Base-by-base conservation (phyloP, 2,888 invertebrate genomes). In the Latrodectus hesperus region DNA sequence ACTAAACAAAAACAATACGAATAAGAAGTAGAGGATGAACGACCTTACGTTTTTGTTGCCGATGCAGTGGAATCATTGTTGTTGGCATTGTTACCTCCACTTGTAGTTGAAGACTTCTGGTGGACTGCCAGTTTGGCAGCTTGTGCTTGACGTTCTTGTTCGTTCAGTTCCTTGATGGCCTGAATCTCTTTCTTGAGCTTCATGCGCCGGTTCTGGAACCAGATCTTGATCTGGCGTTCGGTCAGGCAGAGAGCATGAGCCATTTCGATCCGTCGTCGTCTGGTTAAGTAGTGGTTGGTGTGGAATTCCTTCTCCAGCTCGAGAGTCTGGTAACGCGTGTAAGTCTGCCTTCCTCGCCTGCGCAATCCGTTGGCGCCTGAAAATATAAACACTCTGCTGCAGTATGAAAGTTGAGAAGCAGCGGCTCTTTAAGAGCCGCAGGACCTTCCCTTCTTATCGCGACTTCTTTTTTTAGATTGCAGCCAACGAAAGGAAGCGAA, bases 171-270 rank as follows among this genome's bases (percentile, higher is more conserved):
- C 93, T 98, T 98, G 94, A 98, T 98, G 93, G 98, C 98, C 93
- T 98, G 90, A 17, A 89, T 89, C 85, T 90, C 90, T 90, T 92
- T 92, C 95, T 98, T 98, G 94, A 98, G 95, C 93, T 99, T 98
- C 98, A 99, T 99, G 93, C 98, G 95, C 92, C 98, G 95, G 94
- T 98, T 98, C 93, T 98, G 98, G 94, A 98, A 98, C 98, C 98
- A 98, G 93, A 98, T 98, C 95, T 98, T 98, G 92, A 98, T 98
- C 94, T 98, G 98, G 93, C 98, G 94, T 94, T 98, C 98, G 92
- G 98, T 98, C 92, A 98, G 95, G 94, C 98, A 98, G 90, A 99
- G 95, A 90, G 98, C 96, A 93, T 98, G 98, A 91, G 98, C 98
- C 96, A 99, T 98, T 94, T 99, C 98, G 94, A 98, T 98, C 94